Base-by-base conservation (phyloP, 2,797 vertebrate genomes). In the Furcifer pardalis region DNA sequence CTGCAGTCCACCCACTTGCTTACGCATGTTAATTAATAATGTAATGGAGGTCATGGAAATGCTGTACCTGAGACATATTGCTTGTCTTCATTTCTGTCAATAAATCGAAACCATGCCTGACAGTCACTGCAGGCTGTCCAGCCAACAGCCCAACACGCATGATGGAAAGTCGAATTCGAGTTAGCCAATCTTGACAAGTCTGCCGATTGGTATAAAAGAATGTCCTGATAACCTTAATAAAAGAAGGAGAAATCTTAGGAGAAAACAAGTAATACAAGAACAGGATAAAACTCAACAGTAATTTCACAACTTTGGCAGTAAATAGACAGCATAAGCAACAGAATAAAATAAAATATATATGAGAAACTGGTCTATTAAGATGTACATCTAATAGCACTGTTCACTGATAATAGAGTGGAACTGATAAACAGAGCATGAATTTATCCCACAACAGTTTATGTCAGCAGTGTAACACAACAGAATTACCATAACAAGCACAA, bases 121-220 rank as follows among this genome's bases (percentile, higher is more conserved):
- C 96, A 1, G 99, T 99, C 65, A 99, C 98, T 1, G 98, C 98
- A 7, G 99, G 98, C 71, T 99, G 98, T n/a, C 99, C 98, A 10
- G 98, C 98, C 84, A 99, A 95, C 89, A 99, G 94, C 0, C 98
- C 99, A 27, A 99, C 98, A 37, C 98, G 96, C 98, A 99, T 99
- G 90, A 99, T 96, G 12, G 98, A 98, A 86, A 99, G 96, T 66
- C 99, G 97, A 83, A 99, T 99, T 76, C 99, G 96, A 0, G 98
- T 99, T 84, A 99, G 95, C 99, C 99, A 99, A 90, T 99, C 99
- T 82, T 99, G 99, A 88, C 99, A 99, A 0, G 99, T 99, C 94
- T 99, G 99, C 17, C 98, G 97, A 89, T 99, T 99, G 4, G 99
- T 99, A 83, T 98, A 99, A 89, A 99, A 99, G 93, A 99, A 99